Evolutionary conservation across 1,140 invertebrate species (phyloP).

Genomic region (Andricus grossulariae): DNA sequence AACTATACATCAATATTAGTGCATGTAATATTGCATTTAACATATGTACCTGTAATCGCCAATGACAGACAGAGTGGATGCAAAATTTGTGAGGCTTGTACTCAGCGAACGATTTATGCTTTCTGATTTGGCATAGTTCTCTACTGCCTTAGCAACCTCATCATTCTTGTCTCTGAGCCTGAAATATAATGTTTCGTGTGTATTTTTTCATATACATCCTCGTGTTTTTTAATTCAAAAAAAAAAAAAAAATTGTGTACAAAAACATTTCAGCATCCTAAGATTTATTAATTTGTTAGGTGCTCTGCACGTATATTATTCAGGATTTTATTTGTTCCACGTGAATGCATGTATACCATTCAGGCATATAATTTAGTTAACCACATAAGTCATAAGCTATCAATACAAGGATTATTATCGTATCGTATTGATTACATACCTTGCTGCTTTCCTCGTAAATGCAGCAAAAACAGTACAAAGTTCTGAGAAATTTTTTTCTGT

Average conservation of each 20-base stretch:
- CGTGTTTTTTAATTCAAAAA: neutral
- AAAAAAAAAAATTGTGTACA: too few relatives aligned
- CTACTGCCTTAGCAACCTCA: conserved; percentile 81
- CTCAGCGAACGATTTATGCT: conserved; percentile 82
- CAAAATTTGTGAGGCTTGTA: conserved; percentile 79
- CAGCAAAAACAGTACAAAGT: conserved; percentile 80
- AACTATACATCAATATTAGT: too few relatives aligned
- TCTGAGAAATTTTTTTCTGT: conserved; percentile 84
- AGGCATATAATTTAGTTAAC: too few relatives aligned
- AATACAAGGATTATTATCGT: neutral
- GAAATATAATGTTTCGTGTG: conserved; percentile 34
- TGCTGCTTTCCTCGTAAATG: conserved; percentile 82
- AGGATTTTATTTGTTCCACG: too few relatives aligned
- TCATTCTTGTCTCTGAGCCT: conserved; percentile 84
- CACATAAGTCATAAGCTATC: neutral
- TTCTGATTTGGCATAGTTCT: conserved; percentile 82
- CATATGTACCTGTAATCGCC: conserved; percentile 81
- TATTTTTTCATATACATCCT: neutral
- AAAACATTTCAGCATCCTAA: too few relatives aligned
- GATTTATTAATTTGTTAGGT: too few relatives aligned
- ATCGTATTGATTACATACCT: conserved; percentile 69
- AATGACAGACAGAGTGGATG: conserved; percentile 80
- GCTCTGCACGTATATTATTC: too few relatives aligned
- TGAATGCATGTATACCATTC: too few relatives aligned
- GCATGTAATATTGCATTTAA: too few relatives aligned